These are phyloP conservation scores for Ambastaia sidthimunki DNA, from an alignment of 2,797 vertebrate species.

Conservation along the genomic window DNA sequence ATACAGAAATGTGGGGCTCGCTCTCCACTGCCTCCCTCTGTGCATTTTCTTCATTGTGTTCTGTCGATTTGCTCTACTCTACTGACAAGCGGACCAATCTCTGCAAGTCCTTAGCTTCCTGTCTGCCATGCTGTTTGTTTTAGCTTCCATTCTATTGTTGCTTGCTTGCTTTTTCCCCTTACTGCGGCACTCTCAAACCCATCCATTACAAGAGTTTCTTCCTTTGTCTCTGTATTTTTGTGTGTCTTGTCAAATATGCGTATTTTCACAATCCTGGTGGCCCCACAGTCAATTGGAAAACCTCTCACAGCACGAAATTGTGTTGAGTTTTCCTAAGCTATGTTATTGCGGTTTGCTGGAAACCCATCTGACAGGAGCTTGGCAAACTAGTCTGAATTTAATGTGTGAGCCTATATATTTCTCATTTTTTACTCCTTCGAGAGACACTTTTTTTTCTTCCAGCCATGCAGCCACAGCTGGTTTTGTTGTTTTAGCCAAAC, in stretches of 20 bases:
- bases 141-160: slow-evolving; percentile 62
- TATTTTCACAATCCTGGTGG: slow-evolving; percentile 46
- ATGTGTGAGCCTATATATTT: slow-evolving; percentile 29
- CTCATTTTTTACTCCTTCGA: slow-evolving; percentile 33
- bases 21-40: slow-evolving; percentile 33
- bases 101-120: slow-evolving; percentile 53
- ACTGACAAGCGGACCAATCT: slow-evolving; percentile 75
- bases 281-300: slow-evolving; percentile 59
- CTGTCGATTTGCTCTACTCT: slow-evolving; percentile 73
- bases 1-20: slow-evolving; percentile 43
- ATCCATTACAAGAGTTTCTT: slow-evolving; percentile 71
- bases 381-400: slow-evolving; percentile 38
- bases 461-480: slow-evolving; percentile 52
- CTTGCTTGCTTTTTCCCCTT: slow-evolving; percentile 38
- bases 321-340: slow-evolving; percentile 67
- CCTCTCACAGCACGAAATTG: slow-evolving; percentile 70
- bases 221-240: slow-evolving; percentile 61
- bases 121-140: slow-evolving; percentile 72
- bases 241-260: slow-evolving; percentile 76
- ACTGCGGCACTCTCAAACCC: slow-evolving; percentile 74
- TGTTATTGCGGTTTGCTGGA: slow-evolving; percentile 55
- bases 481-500: slow-evolving; percentile 48
- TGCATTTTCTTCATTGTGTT: slow-evolving; percentile 65
- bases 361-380: slow-evolving; percentile 55
- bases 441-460: slow-evolving; percentile 40